phyloP scores from a whole-genome alignment of 2,888 invertebrate genomes.

The Gisinianus flammeolus region DNA sequence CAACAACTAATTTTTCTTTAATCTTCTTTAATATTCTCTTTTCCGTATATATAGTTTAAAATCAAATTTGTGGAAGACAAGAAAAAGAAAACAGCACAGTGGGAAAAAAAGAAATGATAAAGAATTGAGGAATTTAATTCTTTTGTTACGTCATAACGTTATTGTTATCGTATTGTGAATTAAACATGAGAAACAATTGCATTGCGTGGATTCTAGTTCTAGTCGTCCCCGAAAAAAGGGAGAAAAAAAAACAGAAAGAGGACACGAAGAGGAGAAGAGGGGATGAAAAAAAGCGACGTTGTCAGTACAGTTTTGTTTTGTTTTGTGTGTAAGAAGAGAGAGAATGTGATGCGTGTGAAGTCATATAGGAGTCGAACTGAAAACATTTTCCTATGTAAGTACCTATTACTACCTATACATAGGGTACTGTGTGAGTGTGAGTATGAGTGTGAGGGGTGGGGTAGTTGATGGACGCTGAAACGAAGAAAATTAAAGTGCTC shows the following conservation, averaged over 20 bases:
- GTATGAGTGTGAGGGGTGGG: background rate
- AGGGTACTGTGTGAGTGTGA: background rate
- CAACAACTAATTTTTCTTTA: no score
- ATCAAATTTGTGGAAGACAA: background rate
- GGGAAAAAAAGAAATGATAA: background rate
- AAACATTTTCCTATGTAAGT: background rate
- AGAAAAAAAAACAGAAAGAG: background rate
- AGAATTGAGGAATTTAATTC: no score
- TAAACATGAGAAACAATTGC: no score
- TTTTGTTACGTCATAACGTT: no score
- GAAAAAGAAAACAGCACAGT: background rate
- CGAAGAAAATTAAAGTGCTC: slow-evolving; percentile 4
- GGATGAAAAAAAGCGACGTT: background rate
- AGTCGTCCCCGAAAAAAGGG: no score
- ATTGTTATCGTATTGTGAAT: no score
- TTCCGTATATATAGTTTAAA: background rate
- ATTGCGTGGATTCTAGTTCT: no score
- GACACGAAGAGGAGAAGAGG: no score
- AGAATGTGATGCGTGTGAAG: background rate
- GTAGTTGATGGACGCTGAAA: slow-evolving; percentile 5
- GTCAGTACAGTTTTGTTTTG: background rate
- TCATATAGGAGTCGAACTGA: background rate
- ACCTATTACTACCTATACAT: background rate
- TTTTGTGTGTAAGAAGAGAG: background rate
- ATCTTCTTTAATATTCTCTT: no score